A percentile compares a stretch with the other conserved stretches of the same genome.
These are phyloP conservation scores for Hydrotaea diabolus DNA, from an alignment of 2,888 invertebrate species.

Conservation along the genomic window DNA sequence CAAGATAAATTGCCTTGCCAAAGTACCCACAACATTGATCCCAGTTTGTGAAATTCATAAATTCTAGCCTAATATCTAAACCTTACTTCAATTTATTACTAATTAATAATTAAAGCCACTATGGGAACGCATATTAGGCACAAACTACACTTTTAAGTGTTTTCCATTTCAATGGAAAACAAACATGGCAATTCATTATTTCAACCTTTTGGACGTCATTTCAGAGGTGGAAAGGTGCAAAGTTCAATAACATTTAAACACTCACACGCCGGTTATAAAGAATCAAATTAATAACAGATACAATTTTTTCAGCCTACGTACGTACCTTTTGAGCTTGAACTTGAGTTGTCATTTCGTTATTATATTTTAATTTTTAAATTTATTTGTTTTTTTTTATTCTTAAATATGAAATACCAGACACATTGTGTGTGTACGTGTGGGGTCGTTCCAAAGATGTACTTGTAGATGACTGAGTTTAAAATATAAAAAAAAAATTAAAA, in stretches of 20 bases:
- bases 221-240: not conserved
- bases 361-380: not conserved
- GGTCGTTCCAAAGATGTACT: no score
- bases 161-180: not conserved
- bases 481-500: not conserved
- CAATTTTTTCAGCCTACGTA: no score
- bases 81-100: no score
- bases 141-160: not conserved
- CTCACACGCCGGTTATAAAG: conserved; percentile 5
- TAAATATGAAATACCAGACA: conserved; percentile 1
- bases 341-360: not conserved
- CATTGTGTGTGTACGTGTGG: not conserved
- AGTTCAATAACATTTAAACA: not conserved
- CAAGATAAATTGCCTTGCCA: no score
- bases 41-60: no score
- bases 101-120: no score
- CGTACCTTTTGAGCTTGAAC: not conserved
- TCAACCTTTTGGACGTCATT: not conserved
- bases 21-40: no score
- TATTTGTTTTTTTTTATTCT: not conserved
- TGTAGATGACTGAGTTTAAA: no score
- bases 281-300: not conserved
- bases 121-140: no score
- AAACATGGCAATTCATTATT: not conserved
- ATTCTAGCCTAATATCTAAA: no score